Base-by-base conservation (phyloP, 2,113 vertebrate genomes). In the Corythornis cristatus region DNA sequence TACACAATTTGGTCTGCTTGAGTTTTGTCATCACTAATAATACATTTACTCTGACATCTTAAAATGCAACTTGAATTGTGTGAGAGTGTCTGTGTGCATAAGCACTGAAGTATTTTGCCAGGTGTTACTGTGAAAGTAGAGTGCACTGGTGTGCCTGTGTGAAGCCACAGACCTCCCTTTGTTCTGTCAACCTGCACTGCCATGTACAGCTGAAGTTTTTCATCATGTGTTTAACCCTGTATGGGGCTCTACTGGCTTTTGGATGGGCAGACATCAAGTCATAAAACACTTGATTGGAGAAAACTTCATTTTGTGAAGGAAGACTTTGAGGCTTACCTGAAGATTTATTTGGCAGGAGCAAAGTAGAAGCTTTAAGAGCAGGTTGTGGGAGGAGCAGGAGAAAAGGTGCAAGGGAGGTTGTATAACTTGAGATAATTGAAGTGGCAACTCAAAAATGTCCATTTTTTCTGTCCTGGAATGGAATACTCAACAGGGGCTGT, bases 371-470 rank as follows among this genome's bases (percentile, higher is more conserved):
- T 15, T 66, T 12, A 88, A 65, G 33, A 42, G 22, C 11, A 50
- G 48, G 22, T 50, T 50, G 10, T 62, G 58, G 35, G 35, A 35
- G 37, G 35, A 50, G 31, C 4, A 18, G 57, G 51, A 57, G 51
- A 53, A 75, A 42, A 33, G 26, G 29, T 65, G 31, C 20, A 28
- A 60, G 50, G 73, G 51, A 4, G 18, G 19, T 71, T 13, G 15
- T 31, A 6, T 22, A 42, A 28, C 23, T 11, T 26, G 11, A 51
- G n/a, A 8, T 16, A 23, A 48, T 50, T 26, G 46, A 33, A 28
- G 11, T 45, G 31, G 33, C 51, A 31, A 0, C 48, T 50, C 18
- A 9, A 18, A 50, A 48, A 12, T 26, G 0, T 9, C 5, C 0
- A 1, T 14, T 37, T 71, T 54, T 60, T 42, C 16, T 64, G 15